Evolutionary conservation across 2,797 vertebrate species (phyloP), one percentile per base, ranked within the genome.

Genomic region (Silurus aristotelis): DNA sequence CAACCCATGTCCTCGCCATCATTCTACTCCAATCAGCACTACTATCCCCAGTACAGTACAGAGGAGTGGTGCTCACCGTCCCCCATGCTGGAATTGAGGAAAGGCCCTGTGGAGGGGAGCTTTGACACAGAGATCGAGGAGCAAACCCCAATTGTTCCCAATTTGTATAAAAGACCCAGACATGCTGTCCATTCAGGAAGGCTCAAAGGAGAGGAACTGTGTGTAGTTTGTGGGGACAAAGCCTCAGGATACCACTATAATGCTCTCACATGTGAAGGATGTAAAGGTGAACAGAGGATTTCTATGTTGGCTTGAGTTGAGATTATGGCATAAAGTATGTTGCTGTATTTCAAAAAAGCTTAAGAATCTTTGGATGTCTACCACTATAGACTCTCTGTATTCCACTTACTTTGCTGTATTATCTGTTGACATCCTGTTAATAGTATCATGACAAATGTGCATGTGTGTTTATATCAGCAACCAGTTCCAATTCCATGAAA

Each of bases 211-310:
- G 96, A 99, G 86, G 97, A 99, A 91, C 93, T 99, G 70, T 99
- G 98, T 85, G 98, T 99, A 19, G 98, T 99, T 85, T 99, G 98
- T 15, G 98, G 98, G 84, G 98, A 99, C 94, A 97, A 98, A 92
- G 98, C 98, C 1, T 99, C 98, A 12, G 98, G 98, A 58, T 99
- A 99, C 89, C 98, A 99, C 90, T 99, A 99, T 90, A 99, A 99
- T 0, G 98, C 98, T 31, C 96, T 99, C 60, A 99, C 98, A 84
- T 99, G 98, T 91, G 98, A 99, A 91, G 98, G 98, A 48, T 99
- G 98, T 89, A 99, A 99, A 98, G 98, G 98, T 99, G 85, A 46
- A 14, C 52, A 25, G 27, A 17, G 38, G 22, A 58, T 60, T 82
- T 75, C 15, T 13, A 5, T 61, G 5, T 27, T 83, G 31, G 12